Percentiles rank a stretch among this genome's conserved stretches.
phyloP scores from a whole-genome alignment of 2,888 invertebrate genomes.

The Nesidiocoris tenuis region DNA sequence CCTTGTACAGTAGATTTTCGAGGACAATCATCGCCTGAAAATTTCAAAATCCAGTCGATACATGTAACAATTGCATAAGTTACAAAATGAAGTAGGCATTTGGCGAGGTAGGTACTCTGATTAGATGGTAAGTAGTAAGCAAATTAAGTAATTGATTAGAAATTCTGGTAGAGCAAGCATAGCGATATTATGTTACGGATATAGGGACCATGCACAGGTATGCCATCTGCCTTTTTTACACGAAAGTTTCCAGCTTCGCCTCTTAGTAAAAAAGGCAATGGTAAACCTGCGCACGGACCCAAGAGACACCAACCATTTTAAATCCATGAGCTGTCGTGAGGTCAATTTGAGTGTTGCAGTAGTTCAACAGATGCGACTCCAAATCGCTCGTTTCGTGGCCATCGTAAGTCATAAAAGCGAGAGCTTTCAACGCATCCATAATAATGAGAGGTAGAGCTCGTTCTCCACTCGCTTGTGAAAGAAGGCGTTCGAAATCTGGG shows the following conservation, averaged over 20 bases:
- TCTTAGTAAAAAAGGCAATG: too few species aligned
- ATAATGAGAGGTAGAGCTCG: background rate
- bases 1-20: conserved; percentile 20
- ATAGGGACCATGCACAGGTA: too few species aligned
- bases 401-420: conserved; percentile 19
- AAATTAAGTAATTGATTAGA: too few species aligned
- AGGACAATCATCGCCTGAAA: conserved; percentile 39
- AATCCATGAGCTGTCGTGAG: conserved; percentile 12
- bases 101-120: too few species aligned
- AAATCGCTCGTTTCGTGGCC: conserved; percentile 25
- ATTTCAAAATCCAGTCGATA: background rate
- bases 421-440: background rate
- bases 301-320: conserved; percentile 22
- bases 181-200: too few species aligned
- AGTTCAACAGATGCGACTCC: conserved; percentile 13
- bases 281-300: too few species aligned
- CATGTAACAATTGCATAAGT: too few species aligned
- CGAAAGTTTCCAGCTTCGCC: too few species aligned
- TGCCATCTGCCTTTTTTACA: too few species aligned
- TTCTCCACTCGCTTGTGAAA: conserved; percentile 4
- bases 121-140: too few species aligned
- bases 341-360: conserved; percentile 17
- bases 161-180: too few species aligned
- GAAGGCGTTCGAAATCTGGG: conserved; percentile 18
- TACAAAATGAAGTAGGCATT: too few species aligned